Base-by-base conservation (phyloP, 2,888 invertebrate species). In the Nemurella pictetii region DNA sequence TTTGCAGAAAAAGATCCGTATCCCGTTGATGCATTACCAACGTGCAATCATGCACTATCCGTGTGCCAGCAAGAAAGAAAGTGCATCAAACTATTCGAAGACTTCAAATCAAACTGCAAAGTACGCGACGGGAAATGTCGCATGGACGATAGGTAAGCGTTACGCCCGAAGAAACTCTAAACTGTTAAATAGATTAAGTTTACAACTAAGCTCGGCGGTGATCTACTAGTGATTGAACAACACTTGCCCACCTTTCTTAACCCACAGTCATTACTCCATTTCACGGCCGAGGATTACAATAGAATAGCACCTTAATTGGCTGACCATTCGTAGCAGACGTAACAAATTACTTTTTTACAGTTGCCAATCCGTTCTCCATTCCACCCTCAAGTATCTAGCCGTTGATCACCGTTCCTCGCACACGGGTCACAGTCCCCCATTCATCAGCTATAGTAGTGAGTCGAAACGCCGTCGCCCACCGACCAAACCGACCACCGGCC, bases 61-160 rank as follows among this genome's bases (percentile, higher is more conserved):
- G 96, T 96, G 87, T 97, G 97, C 91, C 95, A 95, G 90, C 95
- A 94, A 89, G 95, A 95, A 89, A 94, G 94, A 86, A 93, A 95
- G 89, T 97, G 97, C 91, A 93, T 94, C 87, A 94, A 95, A 88
- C 93, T 96, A 86, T 96, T 95, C 90, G 96, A 96, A 88, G 95
- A 96, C 88, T 97, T 97, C 93, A 96, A 96, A 92, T 93, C 94
- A 87, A 95, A 96, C 90, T 97, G 97, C 92, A 96, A 96, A 91
- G 95, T 95, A 87, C 93, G 96, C 87, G 96, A 96, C 89, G 95
- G 95, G 90, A 95, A 95, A 90, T 97, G 97, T 91, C 94, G 94
- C 88, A 97, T 96, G 96, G 96, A 96, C 88, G 96, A 95, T 92
- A 95, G 96, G 97, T 96, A 90, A 93, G 92, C 12, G 25, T 0